These are phyloP conservation scores for Andricus grossulariae DNA, from an alignment of 1,140 invertebrate genomes.

Conservation along the genomic window DNA sequence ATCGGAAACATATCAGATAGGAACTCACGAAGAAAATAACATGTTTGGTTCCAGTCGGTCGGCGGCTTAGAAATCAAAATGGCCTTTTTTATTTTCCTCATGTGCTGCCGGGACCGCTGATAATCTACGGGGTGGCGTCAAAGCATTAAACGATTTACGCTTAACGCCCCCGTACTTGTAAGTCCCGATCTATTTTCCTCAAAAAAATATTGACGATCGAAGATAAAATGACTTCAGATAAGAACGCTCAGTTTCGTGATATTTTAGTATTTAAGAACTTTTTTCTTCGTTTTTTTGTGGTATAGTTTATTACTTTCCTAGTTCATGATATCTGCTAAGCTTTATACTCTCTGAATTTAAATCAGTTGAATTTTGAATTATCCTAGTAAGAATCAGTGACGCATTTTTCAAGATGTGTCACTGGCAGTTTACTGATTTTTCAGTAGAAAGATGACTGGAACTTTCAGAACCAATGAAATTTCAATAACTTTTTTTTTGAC, in stretches of 20 bases:
- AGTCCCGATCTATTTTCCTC: background rate
- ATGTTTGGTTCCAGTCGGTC: constrained; percentile 59
- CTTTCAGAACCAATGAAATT: no score
- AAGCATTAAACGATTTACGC: constrained; percentile 26
- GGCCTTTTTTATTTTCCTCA: constrained; percentile 38
- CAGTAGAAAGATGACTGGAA: no score
- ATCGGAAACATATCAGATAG: constrained; percentile 61
- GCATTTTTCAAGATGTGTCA: no score
- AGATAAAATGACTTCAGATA: constrained; percentile 4
- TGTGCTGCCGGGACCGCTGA: constrained; percentile 25
- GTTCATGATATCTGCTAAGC: no score
- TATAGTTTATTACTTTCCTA: no score
- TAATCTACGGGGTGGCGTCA: constrained; percentile 24
- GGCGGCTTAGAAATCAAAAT: constrained; percentile 57
- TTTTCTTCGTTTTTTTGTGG: background rate
- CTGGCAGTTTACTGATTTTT: no score
- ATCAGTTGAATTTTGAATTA: no score
- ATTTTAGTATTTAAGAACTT: background rate
- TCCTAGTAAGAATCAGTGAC: no score
- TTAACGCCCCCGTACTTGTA: background rate
- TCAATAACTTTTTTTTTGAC: no score
- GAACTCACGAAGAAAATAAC: constrained; percentile 64
- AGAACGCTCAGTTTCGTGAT: background rate
- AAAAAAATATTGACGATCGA: background rate
- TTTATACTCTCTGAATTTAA: no score